Conservation (phyloP, 2,113 vertebrate genomes). For the Hippocampus abdominalis region DNA sequence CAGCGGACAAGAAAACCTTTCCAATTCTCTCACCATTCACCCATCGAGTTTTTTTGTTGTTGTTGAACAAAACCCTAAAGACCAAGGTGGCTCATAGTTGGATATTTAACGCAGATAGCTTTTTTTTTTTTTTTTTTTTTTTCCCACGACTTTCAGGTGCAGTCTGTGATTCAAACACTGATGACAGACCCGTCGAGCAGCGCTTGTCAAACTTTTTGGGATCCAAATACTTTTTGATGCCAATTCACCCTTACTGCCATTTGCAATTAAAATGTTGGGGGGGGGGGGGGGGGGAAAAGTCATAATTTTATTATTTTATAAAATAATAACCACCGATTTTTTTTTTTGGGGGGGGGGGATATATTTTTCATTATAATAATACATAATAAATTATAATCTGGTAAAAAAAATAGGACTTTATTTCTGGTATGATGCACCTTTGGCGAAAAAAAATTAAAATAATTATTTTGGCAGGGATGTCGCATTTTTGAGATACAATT, state of each 20-base stretch:
- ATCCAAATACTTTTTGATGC: not conserved
- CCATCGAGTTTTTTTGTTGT: not conserved
- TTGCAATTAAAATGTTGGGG: not conserved
- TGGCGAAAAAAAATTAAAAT: no score
- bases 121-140: conserved; percentile 9
- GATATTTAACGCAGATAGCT: conserved; percentile 28
- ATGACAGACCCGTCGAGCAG: conserved; percentile 29
- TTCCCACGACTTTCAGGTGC: conserved; percentile 36
- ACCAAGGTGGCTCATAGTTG: conserved; percentile 31
- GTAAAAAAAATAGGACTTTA: not conserved
- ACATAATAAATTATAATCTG: no score
- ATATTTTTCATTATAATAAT: no score
- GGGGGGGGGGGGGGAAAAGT: no score
- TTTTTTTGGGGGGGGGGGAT: no score
- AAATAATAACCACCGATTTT: no score
- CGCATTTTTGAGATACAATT: no score
- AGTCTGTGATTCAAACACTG: conserved; percentile 29
- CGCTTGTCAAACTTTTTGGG: not conserved
- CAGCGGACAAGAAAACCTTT: conserved; percentile 39
- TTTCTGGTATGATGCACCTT: not conserved
- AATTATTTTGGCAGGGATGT: no score
- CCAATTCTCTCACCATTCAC: not conserved
- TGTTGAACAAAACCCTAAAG: conserved; percentile 1
- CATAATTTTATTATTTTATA: no score
- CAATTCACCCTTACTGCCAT: no score